Evolutionary conservation across 2,888 invertebrate genomes (phyloP), one percentile per base, ranked within the genome.

Genomic region (Aphelenchoides bicaudatus): DNA sequence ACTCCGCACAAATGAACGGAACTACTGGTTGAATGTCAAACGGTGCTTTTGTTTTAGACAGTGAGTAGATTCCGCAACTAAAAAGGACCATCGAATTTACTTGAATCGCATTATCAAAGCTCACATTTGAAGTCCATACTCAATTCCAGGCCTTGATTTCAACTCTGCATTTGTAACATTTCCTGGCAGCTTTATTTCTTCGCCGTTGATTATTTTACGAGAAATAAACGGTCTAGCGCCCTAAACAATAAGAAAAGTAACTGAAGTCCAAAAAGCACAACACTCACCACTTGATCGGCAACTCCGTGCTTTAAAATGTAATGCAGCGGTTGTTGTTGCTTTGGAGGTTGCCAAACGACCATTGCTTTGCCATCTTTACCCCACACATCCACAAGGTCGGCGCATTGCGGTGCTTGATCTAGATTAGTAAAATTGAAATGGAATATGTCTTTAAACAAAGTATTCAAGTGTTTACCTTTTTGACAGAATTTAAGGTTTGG

Each of bases 21-120:
- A 68, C 68, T n/a, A 74, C 71, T 34, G 70, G 62, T 8, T 70
- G 67, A 6, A 73, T 64, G 39, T 72, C 70, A 59, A 74, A 73
- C 34, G 54, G 73, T 60, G 38, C 64, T 48, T 46, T 69, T 57
- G 38, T 63, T 10, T 37, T 37, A 16, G 21, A 19, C 3, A 48
- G 21, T 10, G 56, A 59, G 39, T 58, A 65, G 25, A 65, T 56
- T 5, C 39, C 65, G 39, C 65, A 62, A 27, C 34, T 34, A 13
- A 13, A 34, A 34, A 34, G 34, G 16, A 34, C 34, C n/a, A n/a
- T n/a, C n/a, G n/a, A 34, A 34, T 13, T 34, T 34, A 34, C 16
- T 13, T 34, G 13, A 13, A 13, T 16, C 16, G 13, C 34, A 34
- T 13, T 16, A 13, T n/a, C 16, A 27, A 51, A 43, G 21, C 31